Conservation (phyloP, 2,113 vertebrate genomes). For the Balaenoptera acutorostrata region DNA sequence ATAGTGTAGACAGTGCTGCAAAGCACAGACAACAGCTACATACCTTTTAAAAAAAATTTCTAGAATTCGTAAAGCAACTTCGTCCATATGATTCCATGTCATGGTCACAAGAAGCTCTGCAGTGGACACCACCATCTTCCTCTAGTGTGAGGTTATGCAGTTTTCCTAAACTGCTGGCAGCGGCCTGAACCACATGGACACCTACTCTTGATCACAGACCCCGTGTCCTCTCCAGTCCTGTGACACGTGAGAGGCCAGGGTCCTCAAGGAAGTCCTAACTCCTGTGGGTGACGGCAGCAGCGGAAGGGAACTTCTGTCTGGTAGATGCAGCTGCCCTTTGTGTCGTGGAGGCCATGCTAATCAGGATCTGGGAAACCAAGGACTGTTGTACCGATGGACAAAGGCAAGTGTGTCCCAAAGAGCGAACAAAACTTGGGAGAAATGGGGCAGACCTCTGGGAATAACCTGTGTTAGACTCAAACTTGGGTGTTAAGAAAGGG, state of each 20-base stretch:
- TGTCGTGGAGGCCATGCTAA: background rate
- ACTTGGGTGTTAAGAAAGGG: background rate
- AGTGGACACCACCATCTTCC: accelerated
- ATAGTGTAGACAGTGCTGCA: accelerated
- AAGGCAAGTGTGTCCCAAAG: background rate
- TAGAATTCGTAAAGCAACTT: too few relatives aligned
- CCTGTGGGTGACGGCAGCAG: accelerated
- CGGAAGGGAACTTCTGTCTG: background rate
- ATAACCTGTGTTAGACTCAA: background rate
- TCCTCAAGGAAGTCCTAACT: background rate
- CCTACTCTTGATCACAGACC: accelerated
- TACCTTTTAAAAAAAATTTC: background rate
- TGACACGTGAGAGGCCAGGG: accelerated
- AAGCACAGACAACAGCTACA: too few relatives aligned
- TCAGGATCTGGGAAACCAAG: accelerated
- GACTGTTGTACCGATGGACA: accelerated
- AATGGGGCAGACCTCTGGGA: background rate
- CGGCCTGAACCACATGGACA: accelerated
- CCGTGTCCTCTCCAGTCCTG: accelerated
- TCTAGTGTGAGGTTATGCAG: accelerated
- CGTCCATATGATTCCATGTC: background rate
- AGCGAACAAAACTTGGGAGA: background rate
- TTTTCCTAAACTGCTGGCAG: too few relatives aligned
- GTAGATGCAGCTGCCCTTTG: too few relatives aligned
- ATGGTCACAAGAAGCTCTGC: background rate